A percentile compares a stretch with the other conserved stretches of the same genome.
Evolutionary conservation across 1,140 invertebrate genomes (phyloP).

Genomic region (Drosophila willistoni): DNA sequence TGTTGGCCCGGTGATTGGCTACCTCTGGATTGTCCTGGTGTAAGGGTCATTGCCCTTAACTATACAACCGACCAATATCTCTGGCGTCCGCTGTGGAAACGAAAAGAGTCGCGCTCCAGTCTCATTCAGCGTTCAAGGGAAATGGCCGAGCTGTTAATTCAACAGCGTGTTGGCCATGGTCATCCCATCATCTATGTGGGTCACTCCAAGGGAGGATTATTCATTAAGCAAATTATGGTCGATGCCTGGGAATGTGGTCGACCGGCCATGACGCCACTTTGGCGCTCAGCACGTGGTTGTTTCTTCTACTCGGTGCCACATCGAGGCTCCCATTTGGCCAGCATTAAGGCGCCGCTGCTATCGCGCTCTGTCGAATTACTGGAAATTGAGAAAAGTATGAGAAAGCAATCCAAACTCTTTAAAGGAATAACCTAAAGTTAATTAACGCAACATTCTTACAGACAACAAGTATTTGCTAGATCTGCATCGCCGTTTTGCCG

Average conservation of each 20-base stretch:
- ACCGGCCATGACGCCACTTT: constrained; percentile 82
- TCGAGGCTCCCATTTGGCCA: constrained; percentile 87
- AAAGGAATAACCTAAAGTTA: constrained; percentile 83
- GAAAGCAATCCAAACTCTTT: no score
- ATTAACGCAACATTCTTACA: constrained; percentile 67
- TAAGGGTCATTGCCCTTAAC: constrained; percentile 88
- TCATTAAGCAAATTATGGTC: constrained; percentile 88
- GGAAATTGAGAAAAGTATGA: constrained; percentile 82
- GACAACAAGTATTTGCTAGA: constrained; percentile 86
- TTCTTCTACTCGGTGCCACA: constrained; percentile 91
- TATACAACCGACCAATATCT: constrained; percentile 88
- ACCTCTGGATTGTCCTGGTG: constrained; percentile 86
- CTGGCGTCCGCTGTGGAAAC: constrained; percentile 88
- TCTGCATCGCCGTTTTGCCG: constrained; percentile 85
- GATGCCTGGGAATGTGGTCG: constrained; percentile 84
- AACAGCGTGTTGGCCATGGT: constrained; percentile 85
- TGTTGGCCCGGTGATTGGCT: constrained; percentile 90
- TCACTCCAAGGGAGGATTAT: constrained; percentile 89
- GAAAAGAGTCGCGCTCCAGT: constrained; percentile 86
- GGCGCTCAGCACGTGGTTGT: constrained; percentile 85
- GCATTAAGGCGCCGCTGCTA: constrained; percentile 86
- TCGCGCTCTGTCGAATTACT: constrained; percentile 86
- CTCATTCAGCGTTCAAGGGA: constrained; percentile 86
- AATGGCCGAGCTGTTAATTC: constrained; percentile 86
- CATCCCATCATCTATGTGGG: constrained; percentile 88